Evolutionary conservation across 2,797 vertebrate genomes (phyloP), one percentile per base, ranked within the genome.

Genomic region (Molossus alvarezi): DNA sequence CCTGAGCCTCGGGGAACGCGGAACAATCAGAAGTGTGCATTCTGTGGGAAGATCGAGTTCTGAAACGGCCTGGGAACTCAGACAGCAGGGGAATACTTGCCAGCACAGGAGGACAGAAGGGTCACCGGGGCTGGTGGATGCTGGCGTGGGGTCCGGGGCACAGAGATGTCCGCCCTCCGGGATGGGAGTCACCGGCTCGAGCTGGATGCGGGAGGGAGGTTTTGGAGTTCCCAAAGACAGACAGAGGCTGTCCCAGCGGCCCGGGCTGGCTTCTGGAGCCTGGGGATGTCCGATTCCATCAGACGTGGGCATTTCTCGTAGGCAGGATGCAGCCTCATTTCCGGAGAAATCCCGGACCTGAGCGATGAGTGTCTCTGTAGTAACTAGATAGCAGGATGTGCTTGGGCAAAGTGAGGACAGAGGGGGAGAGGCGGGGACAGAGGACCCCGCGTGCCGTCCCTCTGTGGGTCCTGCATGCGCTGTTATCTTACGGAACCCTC

Each of bases 71-170:
- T 5, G 67, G 69, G 80, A 15, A 51, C 13, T 3, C 2, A 2
- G 60, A 15, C 5, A 9, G 9, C 33, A 0, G 0, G 1, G 4
- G 64, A 15, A 17, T 0, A 0, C 33, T 11, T n/a, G 27, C 55
- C 84, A 13, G 13, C 14, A 27, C 0, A 0, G 11, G 33, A 58
- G 62, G 79, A 27, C 5, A 14, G 9, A 7, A 25, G 53, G 67
- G 29, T 7, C 15, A 2, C 27, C 0, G 9, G 3, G 17, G 4
- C 92, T 37, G 15, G 27, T 1, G 11, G 83, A 10, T 0, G 6
- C 83, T 23, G 14, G 21, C 2, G 1, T 2, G 10, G 21, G 2
- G 41, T 14, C 76, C 3, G 0, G 15, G 10, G 11, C 10, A 9
- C 8, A n/a, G 21, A 25, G 9, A 65, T 14, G 58, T 13, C 29